phyloP scores from a whole-genome alignment of 2,888 invertebrate genomes.

The Apeira syringaria region DNA sequence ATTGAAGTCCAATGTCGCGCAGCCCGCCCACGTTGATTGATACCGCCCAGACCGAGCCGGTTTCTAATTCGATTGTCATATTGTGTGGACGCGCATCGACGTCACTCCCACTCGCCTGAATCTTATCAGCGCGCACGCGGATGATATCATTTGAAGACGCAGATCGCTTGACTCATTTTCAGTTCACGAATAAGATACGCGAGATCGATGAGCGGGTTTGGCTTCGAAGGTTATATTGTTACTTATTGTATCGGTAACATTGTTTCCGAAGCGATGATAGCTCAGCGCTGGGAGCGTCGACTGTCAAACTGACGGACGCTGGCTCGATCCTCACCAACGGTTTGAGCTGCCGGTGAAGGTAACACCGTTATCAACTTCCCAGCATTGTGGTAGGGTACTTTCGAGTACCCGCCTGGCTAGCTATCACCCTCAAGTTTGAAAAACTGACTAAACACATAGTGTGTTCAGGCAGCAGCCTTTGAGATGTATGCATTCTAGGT shows the following conservation, averaged over 20 bases:
- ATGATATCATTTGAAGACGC: conserved; percentile 57
- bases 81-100: conserved; percentile 66
- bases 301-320: too few species aligned
- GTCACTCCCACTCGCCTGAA: conserved; percentile 54
- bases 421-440: too few species aligned
- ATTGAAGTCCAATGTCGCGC: conserved; percentile 82
- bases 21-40: conserved; percentile 80
- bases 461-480: too few species aligned
- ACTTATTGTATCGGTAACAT: conserved; percentile 49
- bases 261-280: too few species aligned
- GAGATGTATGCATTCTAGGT: too few species aligned
- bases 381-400: too few species aligned
- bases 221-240: conserved; percentile 42
- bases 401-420: too few species aligned
- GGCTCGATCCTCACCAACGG: too few species aligned
- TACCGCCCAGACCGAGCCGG: conserved; percentile 68
- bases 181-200: conserved; percentile 49
- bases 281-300: too few species aligned
- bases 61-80: conserved; percentile 77
- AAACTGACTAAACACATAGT: too few species aligned
- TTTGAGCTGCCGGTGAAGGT: too few species aligned
- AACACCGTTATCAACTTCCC: too few species aligned
- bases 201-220: conserved; percentile 55
- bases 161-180: conserved; percentile 47
- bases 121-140: conserved; percentile 51